These are phyloP conservation scores for Drosophila tristis DNA, from an alignment of 1,140 invertebrate genomes.

Conservation along the genomic window DNA sequence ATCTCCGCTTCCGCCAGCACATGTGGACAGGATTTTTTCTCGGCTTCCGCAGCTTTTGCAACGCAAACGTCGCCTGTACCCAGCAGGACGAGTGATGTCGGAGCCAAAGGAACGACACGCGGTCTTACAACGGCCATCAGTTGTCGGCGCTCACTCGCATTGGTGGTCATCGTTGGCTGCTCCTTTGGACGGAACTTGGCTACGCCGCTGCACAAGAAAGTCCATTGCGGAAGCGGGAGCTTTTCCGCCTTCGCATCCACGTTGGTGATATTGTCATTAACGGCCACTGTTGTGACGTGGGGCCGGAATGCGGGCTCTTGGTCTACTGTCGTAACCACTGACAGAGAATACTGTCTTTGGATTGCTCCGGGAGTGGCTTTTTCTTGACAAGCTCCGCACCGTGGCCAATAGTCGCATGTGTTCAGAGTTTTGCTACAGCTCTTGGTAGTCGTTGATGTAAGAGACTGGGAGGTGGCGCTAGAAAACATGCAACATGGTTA, in stretches of 20 bases:
- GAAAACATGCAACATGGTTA: constrained; percentile 20
- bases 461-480: constrained; percentile 24
- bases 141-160: constrained; percentile 24
- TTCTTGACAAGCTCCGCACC: constrained; percentile 64
- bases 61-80: constrained; percentile 52
- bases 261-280: constrained; percentile 42
- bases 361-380: constrained; percentile 6
- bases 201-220: constrained; percentile 62
- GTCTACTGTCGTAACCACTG: neutral
- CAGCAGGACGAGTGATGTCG: constrained; percentile 55
- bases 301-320: constrained; percentile 2
- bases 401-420: constrained; percentile 77
- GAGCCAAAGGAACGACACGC: constrained; percentile 47
- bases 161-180: neutral
- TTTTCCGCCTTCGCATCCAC: constrained; percentile 15
- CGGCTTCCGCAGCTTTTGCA: neutral
- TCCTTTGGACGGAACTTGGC: constrained; percentile 14
- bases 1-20: constrained; percentile 9
- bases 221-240: constrained; percentile 47
- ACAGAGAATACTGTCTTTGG: constrained; percentile 7
- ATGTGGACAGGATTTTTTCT: neutral
- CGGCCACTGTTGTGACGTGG: constrained; percentile 51
- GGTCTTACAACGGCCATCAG: constrained; percentile 44
- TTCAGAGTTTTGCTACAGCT: constrained; percentile 58
- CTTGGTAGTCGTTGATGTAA: constrained; percentile 35